Percentiles rank a stretch among this genome's conserved stretches.
Evolutionary conservation across 2,113 vertebrate species (phyloP).

Genomic region (Forbesichthys papilliferus): DNA sequence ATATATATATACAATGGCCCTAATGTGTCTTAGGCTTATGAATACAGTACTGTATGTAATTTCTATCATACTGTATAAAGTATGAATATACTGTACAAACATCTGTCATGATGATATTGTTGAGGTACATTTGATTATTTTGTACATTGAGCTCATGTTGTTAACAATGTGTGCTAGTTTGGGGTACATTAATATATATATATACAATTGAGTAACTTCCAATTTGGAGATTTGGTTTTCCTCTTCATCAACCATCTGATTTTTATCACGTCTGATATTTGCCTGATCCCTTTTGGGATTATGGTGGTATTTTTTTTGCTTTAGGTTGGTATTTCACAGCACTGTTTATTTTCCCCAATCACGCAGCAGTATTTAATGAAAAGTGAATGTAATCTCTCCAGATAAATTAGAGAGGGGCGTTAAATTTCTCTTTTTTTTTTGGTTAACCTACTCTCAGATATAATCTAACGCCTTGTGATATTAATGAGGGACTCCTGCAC

Average conservation of each 20-base stretch:
- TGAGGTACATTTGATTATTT: too few species aligned
- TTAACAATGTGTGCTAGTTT: too few species aligned
- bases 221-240: slow-evolving; percentile 16
- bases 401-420: slow-evolving; percentile 16
- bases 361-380: slow-evolving; percentile 70
- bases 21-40: too few species aligned
- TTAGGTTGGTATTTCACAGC: slow-evolving; percentile 46
- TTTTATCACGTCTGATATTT: slow-evolving; percentile 64
- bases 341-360: slow-evolving; percentile 42
- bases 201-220: not conserved
- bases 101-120: too few species aligned
- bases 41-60: not conserved
- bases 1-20: too few species aligned
- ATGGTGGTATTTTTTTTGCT: slow-evolving; percentile 59
- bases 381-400: slow-evolving; percentile 54
- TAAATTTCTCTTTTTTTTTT: not conserved
- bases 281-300: slow-evolving; percentile 42
- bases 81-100: too few species aligned
- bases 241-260: slow-evolving; percentile 36
- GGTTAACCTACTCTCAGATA: slow-evolving; percentile 7
- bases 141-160: too few species aligned
- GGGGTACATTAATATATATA: not conserved
- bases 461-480: slow-evolving; percentile 8
- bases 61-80: not conserved
- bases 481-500: slow-evolving; percentile 16